Evolutionary conservation across 2,888 invertebrate genomes (phyloP).

Genomic region (Idaea aversata): DNA sequence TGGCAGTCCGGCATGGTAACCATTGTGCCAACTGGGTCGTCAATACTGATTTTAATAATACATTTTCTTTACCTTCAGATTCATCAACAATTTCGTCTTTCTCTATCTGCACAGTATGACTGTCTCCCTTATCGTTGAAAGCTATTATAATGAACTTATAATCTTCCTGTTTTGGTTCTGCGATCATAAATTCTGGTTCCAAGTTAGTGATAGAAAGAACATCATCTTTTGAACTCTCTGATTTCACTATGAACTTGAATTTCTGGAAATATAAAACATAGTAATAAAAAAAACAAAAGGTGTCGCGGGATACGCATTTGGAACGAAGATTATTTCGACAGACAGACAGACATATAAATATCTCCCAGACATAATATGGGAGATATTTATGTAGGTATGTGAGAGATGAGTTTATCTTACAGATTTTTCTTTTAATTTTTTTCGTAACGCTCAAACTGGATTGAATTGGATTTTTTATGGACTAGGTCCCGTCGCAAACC

Average conservation of each 20-base stretch:
- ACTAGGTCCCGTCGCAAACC: too few relatives aligned
- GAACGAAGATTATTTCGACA: too few relatives aligned
- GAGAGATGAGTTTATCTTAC: too few relatives aligned
- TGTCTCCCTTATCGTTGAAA: conserved; percentile 69
- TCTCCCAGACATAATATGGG: too few relatives aligned
- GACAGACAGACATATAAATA: too few relatives aligned
- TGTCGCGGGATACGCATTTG: too few relatives aligned
- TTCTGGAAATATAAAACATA: conserved; percentile 47
- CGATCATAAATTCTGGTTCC: conserved; percentile 63
- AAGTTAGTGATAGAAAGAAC: conserved; percentile 59
- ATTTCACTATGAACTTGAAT: conserved; percentile 61
- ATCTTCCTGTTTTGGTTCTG: conserved; percentile 53
- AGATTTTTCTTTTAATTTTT: too few relatives aligned
- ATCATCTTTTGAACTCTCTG: conserved; percentile 46
- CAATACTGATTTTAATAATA: background rate
- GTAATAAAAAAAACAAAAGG: background rate
- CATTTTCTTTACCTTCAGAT: conserved; percentile 39
- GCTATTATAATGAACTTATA: conserved; percentile 64
- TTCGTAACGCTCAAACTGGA: too few relatives aligned
- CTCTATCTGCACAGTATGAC: conserved; percentile 55
- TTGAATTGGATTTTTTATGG: too few relatives aligned
- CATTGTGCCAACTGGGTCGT: too few relatives aligned
- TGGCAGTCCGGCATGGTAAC: too few relatives aligned
- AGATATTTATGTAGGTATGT: too few relatives aligned
- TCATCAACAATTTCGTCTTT: conserved; percentile 52